These are phyloP conservation scores for Dromius quadrimaculatus DNA, from an alignment of 2,888 invertebrate genomes.

Conservation along the genomic window DNA sequence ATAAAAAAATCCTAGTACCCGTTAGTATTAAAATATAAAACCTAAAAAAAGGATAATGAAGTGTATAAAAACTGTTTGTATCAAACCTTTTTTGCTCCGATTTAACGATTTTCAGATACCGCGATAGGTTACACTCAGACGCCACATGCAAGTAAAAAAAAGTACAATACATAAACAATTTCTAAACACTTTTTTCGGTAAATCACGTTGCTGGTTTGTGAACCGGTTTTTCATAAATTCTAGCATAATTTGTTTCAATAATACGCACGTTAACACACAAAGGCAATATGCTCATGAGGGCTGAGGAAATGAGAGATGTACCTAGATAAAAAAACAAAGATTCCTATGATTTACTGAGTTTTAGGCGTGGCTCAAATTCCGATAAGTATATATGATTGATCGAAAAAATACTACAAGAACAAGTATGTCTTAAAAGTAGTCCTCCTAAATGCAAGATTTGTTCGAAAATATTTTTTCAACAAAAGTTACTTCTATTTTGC, in stretches of 20 bases:
- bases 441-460: too few relatives aligned
- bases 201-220: conserved; percentile 7
- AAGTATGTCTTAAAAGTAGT: too few relatives aligned
- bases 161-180: conserved; percentile 42
- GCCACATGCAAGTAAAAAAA: conserved; percentile 31
- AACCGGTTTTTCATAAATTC: conserved; percentile 47
- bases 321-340: background rate
- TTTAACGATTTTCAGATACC: conserved; percentile 59
- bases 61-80: conserved; percentile 54
- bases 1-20: conserved; percentile 19
- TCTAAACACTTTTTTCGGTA: conserved; percentile 19
- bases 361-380: too few relatives aligned
- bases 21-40: conserved; percentile 10
- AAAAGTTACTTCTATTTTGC: too few relatives aligned
- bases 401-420: too few relatives aligned
- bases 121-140: conserved; percentile 57
- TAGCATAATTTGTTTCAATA: conserved; percentile 43
- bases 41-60: conserved; percentile 23
- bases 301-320: background rate
- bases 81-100: conserved; percentile 55
- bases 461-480: too few relatives aligned
- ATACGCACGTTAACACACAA: conserved; percentile 36
- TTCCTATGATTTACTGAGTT: too few relatives aligned
- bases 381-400: background rate
- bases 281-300: conserved; percentile 9